Base-by-base conservation (phyloP, 2,888 invertebrate species). In the Bombyx huttoni region DNA sequence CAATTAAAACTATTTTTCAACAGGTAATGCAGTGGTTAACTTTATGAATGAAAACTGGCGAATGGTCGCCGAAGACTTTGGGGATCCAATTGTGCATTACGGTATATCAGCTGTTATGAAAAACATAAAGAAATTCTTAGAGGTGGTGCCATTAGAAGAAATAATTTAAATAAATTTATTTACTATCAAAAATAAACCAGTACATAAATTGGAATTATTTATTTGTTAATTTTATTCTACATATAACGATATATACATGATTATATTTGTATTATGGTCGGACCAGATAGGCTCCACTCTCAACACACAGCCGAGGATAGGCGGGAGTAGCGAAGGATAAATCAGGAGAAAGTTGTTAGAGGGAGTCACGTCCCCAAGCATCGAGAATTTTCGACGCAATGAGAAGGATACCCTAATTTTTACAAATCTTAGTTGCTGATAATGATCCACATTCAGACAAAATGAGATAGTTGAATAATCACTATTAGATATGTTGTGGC, bases 21-120 rank as follows among this genome's bases (percentile, higher is more conserved):
- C 12, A 83, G 81, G 78, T 62, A 62, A 69, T 53, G 56, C 67
- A 24, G 63, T 80, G 9, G 52, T 83, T 12, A 63, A 71, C 3
- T 82, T 81, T 53, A 74, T 81, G 71, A 81, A 82, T 53, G 57
- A 58, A 48, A 78, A 81, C 57, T 83, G 81, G 80, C 66, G 56
- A 8, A 54, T 75, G 62, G 67, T 82, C 0, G 78, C 78, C 7
- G 73, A 80, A 13, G 78, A 81, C 55, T 80, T 81, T 46, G 81
- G 81, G 5, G 68, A 69, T 13, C 82, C 81, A 0, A 64, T 83
- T 34, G 69, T 83, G 0, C 69, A 80, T 7, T 78, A 58, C 49
- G 80, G 76, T 10, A 61, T 73, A 0, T 54, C 58, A 1, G 59
- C 66, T 3, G 63, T 80, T 1, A 58, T 76, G 52, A 64, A 57